Evolutionary conservation across 2,888 invertebrate genomes (phyloP), one percentile per base, ranked within the genome.

Genomic region (Drosophila aldrichi): DNA sequence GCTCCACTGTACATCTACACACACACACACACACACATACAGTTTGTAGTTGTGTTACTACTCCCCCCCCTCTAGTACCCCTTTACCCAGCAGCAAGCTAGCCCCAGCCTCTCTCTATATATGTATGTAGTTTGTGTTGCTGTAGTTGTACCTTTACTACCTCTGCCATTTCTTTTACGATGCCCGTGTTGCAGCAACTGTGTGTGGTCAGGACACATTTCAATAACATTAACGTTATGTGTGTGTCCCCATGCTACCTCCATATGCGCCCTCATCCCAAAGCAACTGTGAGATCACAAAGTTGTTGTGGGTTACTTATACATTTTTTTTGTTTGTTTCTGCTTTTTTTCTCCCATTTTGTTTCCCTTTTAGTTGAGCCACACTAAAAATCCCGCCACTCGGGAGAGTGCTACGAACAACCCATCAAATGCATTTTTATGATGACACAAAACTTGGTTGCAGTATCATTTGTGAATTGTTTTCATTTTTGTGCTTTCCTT

Each of bases 121-220:
- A 1, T 16, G 49, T 59, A 36, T 69, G 75, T 80, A 77, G 77
- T 79, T 81, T 81, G 74, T 80, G 71, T 76, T 73, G 75, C 70
- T 74, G 76, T 74, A 69, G 72, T 71, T 76, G 54, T 40, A 38
- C 69, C 71, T 84, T 84, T 78, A 81, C 63, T 79, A 78, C 75
- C 84, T 70, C 34, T 80, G 80, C 38, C 74, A 76, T 74, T 82
- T 80, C 80, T 74, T 87, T 87, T 84, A 87, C 73, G 82, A 87
- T 79, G 63, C 74, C 64, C 64, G 62, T 38, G 77, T 62, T 71
- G 70, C 75, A 70, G 66, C 75, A 70, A 69, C 70, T 36, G 36
- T 78, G 36, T 78, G 79, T 68, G 76, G 64, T 67, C 77, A 61
- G 76, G 77, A 66, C 79, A 74, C 77, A 80, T 87, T 82, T 78